Conservation (phyloP, 2,888 invertebrate genomes). For the Byasa hedistus region DNA sequence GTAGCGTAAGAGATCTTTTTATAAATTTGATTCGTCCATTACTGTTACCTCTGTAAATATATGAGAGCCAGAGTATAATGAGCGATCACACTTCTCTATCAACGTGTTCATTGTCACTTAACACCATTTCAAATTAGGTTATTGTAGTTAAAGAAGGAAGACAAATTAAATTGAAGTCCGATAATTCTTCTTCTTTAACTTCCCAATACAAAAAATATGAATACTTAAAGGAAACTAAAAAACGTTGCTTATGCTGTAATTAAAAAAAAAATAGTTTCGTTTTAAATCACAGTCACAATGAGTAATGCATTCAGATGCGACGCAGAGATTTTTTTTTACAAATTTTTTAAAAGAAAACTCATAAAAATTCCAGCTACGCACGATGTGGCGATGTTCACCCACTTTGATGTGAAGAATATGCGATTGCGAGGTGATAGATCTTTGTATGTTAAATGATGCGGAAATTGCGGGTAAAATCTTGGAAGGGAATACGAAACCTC, state of each 20-base stretch:
- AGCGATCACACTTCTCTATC: neutral
- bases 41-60: too few relatives aligned
- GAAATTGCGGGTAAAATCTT: neutral
- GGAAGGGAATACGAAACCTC: neutral
- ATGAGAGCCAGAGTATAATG: too few relatives aligned
- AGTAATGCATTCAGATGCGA: slow-evolving; percentile 6
- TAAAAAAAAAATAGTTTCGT: slow-evolving; percentile 7
- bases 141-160: neutral
- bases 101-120: neutral
- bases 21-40: too few relatives aligned
- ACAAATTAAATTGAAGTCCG: neutral
- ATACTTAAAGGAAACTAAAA: too few relatives aligned
- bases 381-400: neutral
- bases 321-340: neutral
- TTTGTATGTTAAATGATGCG: neutral
- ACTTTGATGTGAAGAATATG: neutral
- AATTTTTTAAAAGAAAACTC: slow-evolving; percentile 3
- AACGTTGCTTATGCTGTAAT: slow-evolving; percentile 2
- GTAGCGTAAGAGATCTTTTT: too few relatives aligned
- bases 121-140: neutral
- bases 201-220: too few relatives aligned
- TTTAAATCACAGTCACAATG: slow-evolving; percentile 11
- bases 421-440: neutral
- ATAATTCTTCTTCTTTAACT: too few relatives aligned
- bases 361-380: slow-evolving; percentile 17